Evolutionary conservation across 1,140 invertebrate genomes (phyloP).

Genomic region (Coptotermes formosanus): DNA sequence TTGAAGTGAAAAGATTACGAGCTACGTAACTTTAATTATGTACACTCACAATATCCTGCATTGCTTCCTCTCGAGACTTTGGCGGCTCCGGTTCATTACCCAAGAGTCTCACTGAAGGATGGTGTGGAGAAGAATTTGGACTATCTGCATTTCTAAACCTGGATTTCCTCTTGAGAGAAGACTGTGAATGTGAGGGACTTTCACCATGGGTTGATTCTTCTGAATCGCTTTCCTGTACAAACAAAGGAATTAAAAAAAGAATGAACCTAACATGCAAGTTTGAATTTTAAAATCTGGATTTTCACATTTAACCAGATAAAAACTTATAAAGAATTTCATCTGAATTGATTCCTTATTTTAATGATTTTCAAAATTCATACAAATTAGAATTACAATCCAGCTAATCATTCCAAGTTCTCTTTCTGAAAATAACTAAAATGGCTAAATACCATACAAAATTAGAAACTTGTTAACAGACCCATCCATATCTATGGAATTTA

Average conservation of each 20-base stretch:
- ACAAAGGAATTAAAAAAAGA: slow-evolving; percentile 10
- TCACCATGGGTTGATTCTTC: slow-evolving; percentile 48
- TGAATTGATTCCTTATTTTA: too few species aligned
- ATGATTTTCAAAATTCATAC: too few species aligned
- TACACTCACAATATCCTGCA: slow-evolving; percentile 50
- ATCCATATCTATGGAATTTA: too few species aligned
- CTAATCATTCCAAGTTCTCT: too few species aligned
- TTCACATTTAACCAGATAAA: too few species aligned
- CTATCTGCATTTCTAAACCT: slow-evolving; percentile 49
- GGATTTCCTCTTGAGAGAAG: slow-evolving; percentile 42
- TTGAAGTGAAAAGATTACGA: background rate
- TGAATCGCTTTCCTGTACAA: slow-evolving; percentile 53
- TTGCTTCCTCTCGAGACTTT: slow-evolving; percentile 48
- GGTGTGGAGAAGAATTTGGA: slow-evolving; percentile 37
- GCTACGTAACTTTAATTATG: background rate
- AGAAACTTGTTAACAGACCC: too few species aligned
- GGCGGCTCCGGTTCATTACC: slow-evolving; percentile 18
- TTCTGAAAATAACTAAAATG: too few species aligned
- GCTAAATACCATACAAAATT: too few species aligned
- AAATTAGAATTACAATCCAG: too few species aligned
- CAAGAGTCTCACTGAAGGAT: background rate
- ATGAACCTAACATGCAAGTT: too few species aligned
- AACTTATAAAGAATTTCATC: too few species aligned
- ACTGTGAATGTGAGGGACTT: slow-evolving; percentile 19
- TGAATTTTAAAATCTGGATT: too few species aligned